Percentiles rank a stretch among this genome's conserved stretches.
phyloP scores from a whole-genome alignment of 2,888 invertebrate genomes.

The Eucera pruinosa region DNA sequence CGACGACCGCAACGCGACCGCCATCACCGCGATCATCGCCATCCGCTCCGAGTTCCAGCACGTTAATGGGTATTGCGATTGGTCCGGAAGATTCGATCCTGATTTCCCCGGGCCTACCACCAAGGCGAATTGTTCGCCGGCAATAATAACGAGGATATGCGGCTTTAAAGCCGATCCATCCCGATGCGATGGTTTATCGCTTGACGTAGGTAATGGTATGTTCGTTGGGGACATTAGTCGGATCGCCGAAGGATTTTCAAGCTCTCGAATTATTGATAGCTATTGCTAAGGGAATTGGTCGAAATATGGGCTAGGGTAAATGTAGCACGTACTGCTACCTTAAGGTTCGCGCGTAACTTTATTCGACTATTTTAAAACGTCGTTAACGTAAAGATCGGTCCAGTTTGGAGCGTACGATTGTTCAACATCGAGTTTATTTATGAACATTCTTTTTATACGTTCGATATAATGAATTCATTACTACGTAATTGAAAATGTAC shows the following conservation, averaged over 20 bases:
- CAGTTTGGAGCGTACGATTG: too few species aligned
- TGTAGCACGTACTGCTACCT: too few species aligned
- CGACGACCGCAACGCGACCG: slow-evolving; percentile 64
- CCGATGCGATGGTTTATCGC: neutral
- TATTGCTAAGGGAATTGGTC: too few species aligned
- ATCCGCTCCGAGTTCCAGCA: slow-evolving; percentile 60
- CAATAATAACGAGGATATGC: slow-evolving; percentile 59
- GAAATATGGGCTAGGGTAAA: too few species aligned
- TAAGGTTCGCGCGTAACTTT: too few species aligned
- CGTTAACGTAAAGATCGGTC: too few species aligned
- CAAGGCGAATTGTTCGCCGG: slow-evolving; percentile 60
- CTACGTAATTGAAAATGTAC: too few species aligned
- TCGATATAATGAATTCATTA: too few species aligned
- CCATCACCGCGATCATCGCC: slow-evolving; percentile 70
- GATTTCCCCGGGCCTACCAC: slow-evolving; percentile 41
- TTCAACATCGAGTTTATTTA: too few species aligned
- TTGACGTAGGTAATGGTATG: neutral
- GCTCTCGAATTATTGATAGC: neutral
- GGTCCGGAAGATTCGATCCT: slow-evolving; percentile 66
- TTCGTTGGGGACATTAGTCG: neutral
- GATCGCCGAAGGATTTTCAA: neutral
- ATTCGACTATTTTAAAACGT: too few species aligned
- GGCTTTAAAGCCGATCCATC: slow-evolving; percentile 22
- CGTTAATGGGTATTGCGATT: slow-evolving; percentile 71
- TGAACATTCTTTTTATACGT: too few species aligned